Evolutionary conservation across 1,140 invertebrate genomes (phyloP), one percentile per base, ranked within the genome.

Genomic region (Macrocentrus cingulum): DNA sequence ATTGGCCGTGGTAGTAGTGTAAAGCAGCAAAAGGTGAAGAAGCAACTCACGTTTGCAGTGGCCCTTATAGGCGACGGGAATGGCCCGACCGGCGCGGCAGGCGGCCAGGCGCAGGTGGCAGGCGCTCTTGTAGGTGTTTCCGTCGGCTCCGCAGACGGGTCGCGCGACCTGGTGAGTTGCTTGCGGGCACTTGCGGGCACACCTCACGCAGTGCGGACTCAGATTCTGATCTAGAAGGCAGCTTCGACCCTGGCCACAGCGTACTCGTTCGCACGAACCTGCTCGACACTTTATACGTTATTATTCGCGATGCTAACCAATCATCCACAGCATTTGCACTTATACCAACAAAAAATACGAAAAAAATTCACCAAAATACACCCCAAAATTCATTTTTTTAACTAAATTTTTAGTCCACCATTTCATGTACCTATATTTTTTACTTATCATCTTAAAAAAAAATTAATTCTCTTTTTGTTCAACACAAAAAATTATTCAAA

Each of bases 141-240:
- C 91, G 80, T 96, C 92, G 32, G 87, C 86, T 1, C 91, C 94
- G 80, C 93, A 96, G 7, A 95, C 88, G 36, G 85, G 84, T 66
- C 84, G 77, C 54, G 75, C 71, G 37, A 80, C 69, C 49, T 82
- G 80, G 36, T 81, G 80, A 54, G 64, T 60, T 55, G 66, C 62
- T 44, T 71, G 70, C 36, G 83, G 83, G 76, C 90, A 92, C 65
- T 84, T 84, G 44, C 86, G 84, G 46, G 83, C 79, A 76, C 91
- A 94, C 58, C 84, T 83, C 52, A 92, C 90, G 77, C 91, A 94
- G 70, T 94, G 91, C 13, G 91, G 88, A 59, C 84, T 88, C 72
- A 89, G 81, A 76, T 92, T 91, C 70, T 92, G 90, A 80, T 95
- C 92, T 71, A 94, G 81, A 20, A 94, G 82, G 78, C 94, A 95